A percentile compares a stretch with the other conserved stretches of the same genome.
Evolutionary conservation across 92 coral and sea anemone genomes (phyloP).

Genomic region (Zoanthus solanderi): DNA sequence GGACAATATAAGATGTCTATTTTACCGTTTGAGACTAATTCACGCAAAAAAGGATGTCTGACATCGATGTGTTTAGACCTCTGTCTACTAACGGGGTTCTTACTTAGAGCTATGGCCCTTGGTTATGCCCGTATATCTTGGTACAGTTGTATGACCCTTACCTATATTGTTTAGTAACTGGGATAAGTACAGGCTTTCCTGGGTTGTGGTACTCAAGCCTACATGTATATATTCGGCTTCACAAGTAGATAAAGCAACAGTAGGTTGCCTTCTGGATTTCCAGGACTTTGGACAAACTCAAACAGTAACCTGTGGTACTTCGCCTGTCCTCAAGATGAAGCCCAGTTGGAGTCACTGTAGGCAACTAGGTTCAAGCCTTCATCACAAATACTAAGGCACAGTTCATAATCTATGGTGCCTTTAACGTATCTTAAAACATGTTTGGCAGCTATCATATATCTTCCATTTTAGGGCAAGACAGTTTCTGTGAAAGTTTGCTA

Average conservation of each 20-base stretch:
- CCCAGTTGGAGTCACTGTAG: no score
- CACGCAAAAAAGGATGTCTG: conserved; percentile 33
- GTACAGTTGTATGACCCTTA: conserved; percentile 16
- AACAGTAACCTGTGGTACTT: background rate
- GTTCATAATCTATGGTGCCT: background rate
- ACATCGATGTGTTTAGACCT: conserved; percentile 49
- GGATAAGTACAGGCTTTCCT: conserved; percentile 53
- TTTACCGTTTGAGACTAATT: conserved; percentile 7
- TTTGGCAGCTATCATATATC: background rate
- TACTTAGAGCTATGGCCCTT: conserved; percentile 51
- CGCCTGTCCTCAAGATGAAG: background rate
- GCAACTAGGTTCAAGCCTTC: no score
- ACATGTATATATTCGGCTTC: conserved; percentile 47
- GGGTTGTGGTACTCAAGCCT: conserved; percentile 42
- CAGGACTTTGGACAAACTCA: background rate
- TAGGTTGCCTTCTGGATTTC: conserved; percentile 10
- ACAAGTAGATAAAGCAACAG: conserved; percentile 3
- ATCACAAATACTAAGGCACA: background rate
- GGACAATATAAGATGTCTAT: conserved; percentile 22
- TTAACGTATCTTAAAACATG: conserved; percentile 2
- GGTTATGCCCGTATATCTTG: conserved; percentile 43
- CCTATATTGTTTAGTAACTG: conserved; percentile 47
- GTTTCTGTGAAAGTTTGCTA: conserved; percentile 3
- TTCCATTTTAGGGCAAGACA: background rate
- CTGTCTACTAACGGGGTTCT: conserved; percentile 39